Conservation (phyloP, 2,888 invertebrate genomes). For the Mimas tiliae region DNA sequence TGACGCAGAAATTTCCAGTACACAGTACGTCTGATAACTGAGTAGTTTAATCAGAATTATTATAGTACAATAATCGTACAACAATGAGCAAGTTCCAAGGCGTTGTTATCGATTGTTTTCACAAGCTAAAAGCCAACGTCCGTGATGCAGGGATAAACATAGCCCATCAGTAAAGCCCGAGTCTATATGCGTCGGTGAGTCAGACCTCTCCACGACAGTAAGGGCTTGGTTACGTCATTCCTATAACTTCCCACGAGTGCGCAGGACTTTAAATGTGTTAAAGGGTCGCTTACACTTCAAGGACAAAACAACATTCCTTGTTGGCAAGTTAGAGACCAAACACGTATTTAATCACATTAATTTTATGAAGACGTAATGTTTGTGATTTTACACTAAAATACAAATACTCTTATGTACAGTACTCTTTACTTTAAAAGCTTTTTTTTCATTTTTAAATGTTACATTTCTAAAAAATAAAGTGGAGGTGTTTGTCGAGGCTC, state of each 20-base stretch:
- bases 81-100: neutral
- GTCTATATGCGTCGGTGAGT: conserved; percentile 7
- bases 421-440: no score
- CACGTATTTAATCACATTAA: no score
- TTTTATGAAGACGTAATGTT: no score
- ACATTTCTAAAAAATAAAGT: no score
- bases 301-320: neutral
- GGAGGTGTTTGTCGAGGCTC: no score
- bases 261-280: neutral
- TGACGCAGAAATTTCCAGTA: no score
- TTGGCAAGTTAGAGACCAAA: neutral
- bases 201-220: neutral
- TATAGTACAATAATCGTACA: neutral
- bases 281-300: neutral
- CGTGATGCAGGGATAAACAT: conserved; percentile 26
- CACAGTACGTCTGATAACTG: no score
- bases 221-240: conserved; percentile 12
- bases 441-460: no score
- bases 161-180: conserved; percentile 5
- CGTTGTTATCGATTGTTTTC: conserved; percentile 9
- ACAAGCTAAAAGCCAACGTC: conserved; percentile 16
- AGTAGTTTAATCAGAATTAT: neutral
- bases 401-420: no score
- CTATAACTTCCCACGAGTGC: conserved; percentile 9
- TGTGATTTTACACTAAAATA: no score